A percentile compares a stretch with the other conserved stretches of the same genome.
These are phyloP conservation scores for Thamnophis elegans DNA, from an alignment of 2,797 vertebrate species.

Conservation along the genomic window DNA sequence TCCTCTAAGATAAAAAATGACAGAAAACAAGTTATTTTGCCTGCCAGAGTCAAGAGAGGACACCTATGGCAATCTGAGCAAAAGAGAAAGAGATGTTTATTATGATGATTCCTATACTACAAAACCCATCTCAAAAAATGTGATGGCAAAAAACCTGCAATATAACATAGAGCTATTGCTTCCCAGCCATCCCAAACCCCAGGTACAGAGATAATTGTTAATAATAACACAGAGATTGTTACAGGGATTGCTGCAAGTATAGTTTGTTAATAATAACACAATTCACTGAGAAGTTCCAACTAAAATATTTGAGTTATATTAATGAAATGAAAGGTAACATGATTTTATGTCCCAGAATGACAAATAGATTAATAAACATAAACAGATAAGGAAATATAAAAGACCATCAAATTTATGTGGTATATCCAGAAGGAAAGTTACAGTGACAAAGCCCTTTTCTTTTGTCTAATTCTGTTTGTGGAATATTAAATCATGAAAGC, in stretches of 20 bases:
- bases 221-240: neutral
- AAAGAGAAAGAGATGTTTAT: neutral
- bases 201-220: neutral
- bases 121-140: neutral
- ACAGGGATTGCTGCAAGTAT: neutral
- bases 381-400: neutral
- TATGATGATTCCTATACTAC: no score
- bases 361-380: neutral
- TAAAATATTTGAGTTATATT: slow-evolving; percentile 2
- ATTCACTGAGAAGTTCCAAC: neutral
- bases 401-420: neutral
- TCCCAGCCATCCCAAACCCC: no score
- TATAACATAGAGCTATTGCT: neutral
- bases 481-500: neutral
- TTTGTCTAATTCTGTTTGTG: neutral
- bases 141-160: neutral
- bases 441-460: fast-evolving
- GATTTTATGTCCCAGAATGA: neutral
- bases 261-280: neutral
- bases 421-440: neutral
- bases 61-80: no score
- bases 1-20: no score
- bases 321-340: slow-evolving; percentile 6
- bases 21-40: no score
- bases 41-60: no score